These are phyloP conservation scores for Andrena cerasifolii DNA, from an alignment of 1,140 invertebrate genomes.

Conservation along the genomic window DNA sequence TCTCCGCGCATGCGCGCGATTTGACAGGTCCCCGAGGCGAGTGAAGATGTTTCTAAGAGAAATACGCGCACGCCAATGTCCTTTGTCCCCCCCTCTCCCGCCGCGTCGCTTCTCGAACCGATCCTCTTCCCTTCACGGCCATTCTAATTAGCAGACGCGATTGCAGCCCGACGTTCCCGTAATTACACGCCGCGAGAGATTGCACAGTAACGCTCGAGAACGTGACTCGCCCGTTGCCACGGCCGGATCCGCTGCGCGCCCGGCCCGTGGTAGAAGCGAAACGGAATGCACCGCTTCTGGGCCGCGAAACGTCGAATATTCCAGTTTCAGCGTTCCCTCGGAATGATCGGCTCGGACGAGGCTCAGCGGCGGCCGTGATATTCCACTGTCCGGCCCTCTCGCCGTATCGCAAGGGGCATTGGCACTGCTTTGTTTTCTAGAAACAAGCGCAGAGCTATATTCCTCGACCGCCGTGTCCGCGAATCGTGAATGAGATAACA, in stretches of 20 bases:
- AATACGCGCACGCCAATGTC: conserved; percentile 34
- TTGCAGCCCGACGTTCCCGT: not conserved
- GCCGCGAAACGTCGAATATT: too few relatives aligned
- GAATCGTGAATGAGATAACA: conserved; percentile 14
- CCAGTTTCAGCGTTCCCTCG: too few relatives aligned
- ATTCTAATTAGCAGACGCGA: not conserved
- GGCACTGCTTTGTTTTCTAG: conserved; percentile 40
- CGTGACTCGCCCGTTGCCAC: not conserved
- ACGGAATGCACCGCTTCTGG: too few relatives aligned
- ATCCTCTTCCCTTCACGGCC: not conserved
- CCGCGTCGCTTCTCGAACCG: not conserved
- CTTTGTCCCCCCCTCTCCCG: too few relatives aligned
- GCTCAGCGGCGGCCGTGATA: conserved; percentile 15
- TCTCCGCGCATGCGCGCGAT: conserved; percentile 60
- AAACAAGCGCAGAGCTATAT: conserved; percentile 9
- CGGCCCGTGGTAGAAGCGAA: not conserved
- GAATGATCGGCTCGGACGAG: too few relatives aligned
- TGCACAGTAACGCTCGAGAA: not conserved
- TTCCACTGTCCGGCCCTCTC: conserved; percentile 23
- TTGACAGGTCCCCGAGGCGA: conserved; percentile 58
- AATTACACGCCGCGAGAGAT: not conserved
- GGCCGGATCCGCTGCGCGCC: not conserved
- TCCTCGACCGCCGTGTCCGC: not conserved
- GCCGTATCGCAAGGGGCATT: conserved; percentile 19
- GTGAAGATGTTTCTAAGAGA: conserved; percentile 53